phyloP scores from a whole-genome alignment of 2,797 vertebrate species.

The Trachops cirrhosus region DNA sequence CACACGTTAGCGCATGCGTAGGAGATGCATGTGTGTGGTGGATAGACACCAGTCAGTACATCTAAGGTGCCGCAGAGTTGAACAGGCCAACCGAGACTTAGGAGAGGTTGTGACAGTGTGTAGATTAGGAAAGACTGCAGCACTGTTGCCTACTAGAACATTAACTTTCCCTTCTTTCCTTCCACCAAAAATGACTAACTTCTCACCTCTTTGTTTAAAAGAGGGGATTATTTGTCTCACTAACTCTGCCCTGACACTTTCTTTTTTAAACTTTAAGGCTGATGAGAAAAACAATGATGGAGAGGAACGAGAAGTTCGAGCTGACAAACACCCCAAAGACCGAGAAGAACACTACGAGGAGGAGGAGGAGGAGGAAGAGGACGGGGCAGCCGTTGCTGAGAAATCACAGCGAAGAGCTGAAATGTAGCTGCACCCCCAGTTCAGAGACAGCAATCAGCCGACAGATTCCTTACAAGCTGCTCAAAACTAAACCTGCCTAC shows the following conservation, averaged over 20 bases:
- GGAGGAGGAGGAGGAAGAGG: conserved; percentile 86
- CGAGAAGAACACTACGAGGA: conserved; percentile 93
- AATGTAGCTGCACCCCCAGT: conserved; percentile 85
- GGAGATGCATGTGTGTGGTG: fast-evolving
- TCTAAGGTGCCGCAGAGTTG: background rate
- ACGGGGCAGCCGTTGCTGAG: conserved; percentile 74
- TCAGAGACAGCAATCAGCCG: background rate
- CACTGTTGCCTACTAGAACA: background rate
- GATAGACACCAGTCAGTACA: fast-evolving
- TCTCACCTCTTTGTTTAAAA: background rate
- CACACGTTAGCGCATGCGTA: fast-evolving
- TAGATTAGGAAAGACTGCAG: background rate
- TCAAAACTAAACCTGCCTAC: conserved; percentile 57
- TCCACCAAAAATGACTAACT: background rate
- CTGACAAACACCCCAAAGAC: conserved; percentile 81
- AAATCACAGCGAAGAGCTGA: conserved; percentile 89
- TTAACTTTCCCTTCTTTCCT: background rate
- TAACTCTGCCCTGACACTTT: background rate
- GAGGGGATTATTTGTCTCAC: background rate
- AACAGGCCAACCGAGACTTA: background rate
- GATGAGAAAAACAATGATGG: conserved; percentile 81
- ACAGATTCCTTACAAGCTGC: conserved; percentile 48
- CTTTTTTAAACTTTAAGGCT: conserved; percentile 65
- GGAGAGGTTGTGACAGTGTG: background rate
- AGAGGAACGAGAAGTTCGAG: conserved; percentile 82